phyloP scores from a whole-genome alignment of 53 echinoderm and acorn worm species.

The Arbacia lixula region DNA sequence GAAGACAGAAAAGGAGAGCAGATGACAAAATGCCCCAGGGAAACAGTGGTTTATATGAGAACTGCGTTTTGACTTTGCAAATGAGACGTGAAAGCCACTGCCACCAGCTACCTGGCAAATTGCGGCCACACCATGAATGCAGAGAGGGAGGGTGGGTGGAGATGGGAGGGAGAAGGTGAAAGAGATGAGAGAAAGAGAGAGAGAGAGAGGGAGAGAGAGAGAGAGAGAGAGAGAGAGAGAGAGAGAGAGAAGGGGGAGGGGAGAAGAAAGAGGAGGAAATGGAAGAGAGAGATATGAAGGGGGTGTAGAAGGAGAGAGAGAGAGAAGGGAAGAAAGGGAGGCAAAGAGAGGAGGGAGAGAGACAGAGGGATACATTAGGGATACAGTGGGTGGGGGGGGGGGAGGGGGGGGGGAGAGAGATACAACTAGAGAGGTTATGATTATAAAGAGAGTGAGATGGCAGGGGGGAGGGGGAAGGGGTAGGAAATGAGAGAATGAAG shows the following conservation, averaged over 20 bases:
- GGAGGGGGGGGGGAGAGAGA: background rate
- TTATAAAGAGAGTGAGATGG: background rate
- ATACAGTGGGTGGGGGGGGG: background rate
- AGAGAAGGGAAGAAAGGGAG: no score
- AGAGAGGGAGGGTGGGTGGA: no score
- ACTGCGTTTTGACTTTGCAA: slow-evolving; percentile 40
- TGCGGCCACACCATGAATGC: no score
- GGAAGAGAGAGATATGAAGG: background rate
- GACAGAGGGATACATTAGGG: background rate
- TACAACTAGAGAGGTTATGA: no score
- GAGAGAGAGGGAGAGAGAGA: background rate
- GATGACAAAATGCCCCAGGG: background rate
- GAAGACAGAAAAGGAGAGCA: background rate
- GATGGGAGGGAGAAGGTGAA: no score
- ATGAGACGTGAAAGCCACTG: slow-evolving; percentile 20
- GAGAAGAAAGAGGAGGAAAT: background rate
- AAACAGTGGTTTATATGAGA: slow-evolving; percentile 11
- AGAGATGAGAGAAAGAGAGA: no score
- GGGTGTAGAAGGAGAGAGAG: no score
- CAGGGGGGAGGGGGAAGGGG: background rate
- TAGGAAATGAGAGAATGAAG: no score
- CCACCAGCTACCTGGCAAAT: no score
- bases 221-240: background rate
- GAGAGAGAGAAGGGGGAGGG: background rate
- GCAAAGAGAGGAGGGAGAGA: background rate